phyloP scores from a whole-genome alignment of 2,113 vertebrate genomes.

The Bufo bufo region DNA sequence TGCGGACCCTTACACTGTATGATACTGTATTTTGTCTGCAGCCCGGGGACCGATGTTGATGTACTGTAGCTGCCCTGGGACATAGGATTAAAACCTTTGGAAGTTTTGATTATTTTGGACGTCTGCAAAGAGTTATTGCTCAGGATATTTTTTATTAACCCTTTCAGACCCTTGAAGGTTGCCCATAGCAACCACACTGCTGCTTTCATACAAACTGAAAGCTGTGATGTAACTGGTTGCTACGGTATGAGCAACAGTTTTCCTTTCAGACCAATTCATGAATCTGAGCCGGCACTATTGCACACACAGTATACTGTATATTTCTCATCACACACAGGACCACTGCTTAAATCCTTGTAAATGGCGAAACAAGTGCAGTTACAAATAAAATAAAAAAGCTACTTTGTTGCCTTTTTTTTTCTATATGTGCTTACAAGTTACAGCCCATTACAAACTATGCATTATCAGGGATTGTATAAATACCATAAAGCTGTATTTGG shows the following conservation, averaged over 20 bases:
- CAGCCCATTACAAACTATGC: constrained; percentile 76
- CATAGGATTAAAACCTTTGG: neutral
- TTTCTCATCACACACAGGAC: neutral
- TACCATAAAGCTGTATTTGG: constrained; percentile 66
- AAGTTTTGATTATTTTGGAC: no score
- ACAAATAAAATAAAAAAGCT: constrained; percentile 63
- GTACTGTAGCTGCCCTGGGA: neutral
- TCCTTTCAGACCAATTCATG: no score
- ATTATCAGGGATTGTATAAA: constrained; percentile 73
- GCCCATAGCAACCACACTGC: no score
- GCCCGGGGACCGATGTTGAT: neutral
- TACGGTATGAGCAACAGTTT: no score
- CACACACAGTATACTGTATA: no score
- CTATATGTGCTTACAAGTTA: constrained; percentile 71
- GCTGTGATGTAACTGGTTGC: no score
- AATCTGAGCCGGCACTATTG: no score
- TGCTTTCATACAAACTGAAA: no score
- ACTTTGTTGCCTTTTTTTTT: constrained; percentile 64
- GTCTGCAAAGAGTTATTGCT: constrained; percentile 1
- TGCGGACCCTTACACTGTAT: no score
- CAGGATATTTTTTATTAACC: no score
- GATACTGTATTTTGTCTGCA: constrained; percentile 1
- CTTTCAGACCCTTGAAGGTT: no score
- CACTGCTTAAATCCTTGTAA: constrained; percentile 22
- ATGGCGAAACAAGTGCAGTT: constrained; percentile 75